phyloP scores from a whole-genome alignment of 2,113 vertebrate genomes.

The Myiagra hebetior region DNA sequence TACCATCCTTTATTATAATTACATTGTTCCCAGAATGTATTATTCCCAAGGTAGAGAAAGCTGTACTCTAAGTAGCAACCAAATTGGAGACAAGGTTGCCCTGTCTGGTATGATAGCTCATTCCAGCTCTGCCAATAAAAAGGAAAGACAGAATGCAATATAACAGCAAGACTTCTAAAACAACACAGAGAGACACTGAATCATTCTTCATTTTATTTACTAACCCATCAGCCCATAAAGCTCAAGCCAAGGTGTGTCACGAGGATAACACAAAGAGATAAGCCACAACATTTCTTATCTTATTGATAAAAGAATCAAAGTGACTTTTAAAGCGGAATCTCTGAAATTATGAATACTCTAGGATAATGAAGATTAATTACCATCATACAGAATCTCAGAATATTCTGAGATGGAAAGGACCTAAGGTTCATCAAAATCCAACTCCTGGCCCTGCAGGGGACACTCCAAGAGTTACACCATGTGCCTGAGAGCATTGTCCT shows the following conservation, averaged over 20 bases:
- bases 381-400: background rate
- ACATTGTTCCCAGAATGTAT: background rate
- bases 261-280: background rate
- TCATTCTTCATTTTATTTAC: background rate
- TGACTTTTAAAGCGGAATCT: background rate
- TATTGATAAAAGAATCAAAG: background rate
- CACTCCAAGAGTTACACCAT: too few species aligned
- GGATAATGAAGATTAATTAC: background rate
- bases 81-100: background rate
- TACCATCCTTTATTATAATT: background rate
- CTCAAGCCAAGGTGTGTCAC: background rate
- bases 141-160: background rate
- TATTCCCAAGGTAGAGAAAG: background rate
- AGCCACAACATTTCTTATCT: background rate
- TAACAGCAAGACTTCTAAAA: background rate
- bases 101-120: background rate
- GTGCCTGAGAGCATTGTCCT: background rate
- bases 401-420: background rate
- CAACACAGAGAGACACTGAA: background rate
- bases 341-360: background rate
- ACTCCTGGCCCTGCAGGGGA: background rate
- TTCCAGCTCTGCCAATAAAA: background rate
- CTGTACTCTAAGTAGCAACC: background rate
- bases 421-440: background rate
- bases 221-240: background rate